Evolutionary conservation across 2,113 vertebrate species (phyloP).

Genomic region (Lontra canadensis): DNA sequence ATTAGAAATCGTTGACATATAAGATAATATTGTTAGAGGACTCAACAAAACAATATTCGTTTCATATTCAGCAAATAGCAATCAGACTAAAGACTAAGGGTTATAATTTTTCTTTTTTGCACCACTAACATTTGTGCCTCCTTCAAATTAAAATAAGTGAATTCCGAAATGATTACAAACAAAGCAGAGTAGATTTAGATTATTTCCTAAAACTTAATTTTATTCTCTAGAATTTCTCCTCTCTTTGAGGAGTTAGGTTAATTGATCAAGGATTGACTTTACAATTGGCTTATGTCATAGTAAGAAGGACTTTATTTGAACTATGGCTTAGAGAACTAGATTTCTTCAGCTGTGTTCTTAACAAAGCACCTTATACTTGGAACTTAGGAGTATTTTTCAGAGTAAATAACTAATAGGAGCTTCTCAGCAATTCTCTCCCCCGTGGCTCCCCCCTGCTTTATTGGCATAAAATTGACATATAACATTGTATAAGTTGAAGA

Average conservation of each 20-base stretch:
- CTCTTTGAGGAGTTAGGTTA: background rate
- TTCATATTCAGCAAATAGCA: background rate
- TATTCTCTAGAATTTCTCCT: background rate
- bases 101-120: background rate
- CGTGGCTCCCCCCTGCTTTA: background rate
- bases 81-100: background rate
- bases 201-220: background rate
- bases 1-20: background rate
- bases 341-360: constrained; percentile 18
- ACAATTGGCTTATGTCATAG: background rate
- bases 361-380: background rate
- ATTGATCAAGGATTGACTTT: background rate
- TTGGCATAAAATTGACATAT: background rate
- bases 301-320: constrained; percentile 28
- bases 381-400: constrained; percentile 22
- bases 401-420: background rate
- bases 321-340: background rate
- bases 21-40: background rate
- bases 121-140: background rate
- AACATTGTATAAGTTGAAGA: background rate
- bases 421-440: background rate
- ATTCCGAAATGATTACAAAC: background rate
- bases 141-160: constrained; percentile 24
- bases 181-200: background rate
- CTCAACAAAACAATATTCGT: background rate